Conservation (phyloP, 1,140 invertebrate genomes). For the Microvelia longipes region DNA sequence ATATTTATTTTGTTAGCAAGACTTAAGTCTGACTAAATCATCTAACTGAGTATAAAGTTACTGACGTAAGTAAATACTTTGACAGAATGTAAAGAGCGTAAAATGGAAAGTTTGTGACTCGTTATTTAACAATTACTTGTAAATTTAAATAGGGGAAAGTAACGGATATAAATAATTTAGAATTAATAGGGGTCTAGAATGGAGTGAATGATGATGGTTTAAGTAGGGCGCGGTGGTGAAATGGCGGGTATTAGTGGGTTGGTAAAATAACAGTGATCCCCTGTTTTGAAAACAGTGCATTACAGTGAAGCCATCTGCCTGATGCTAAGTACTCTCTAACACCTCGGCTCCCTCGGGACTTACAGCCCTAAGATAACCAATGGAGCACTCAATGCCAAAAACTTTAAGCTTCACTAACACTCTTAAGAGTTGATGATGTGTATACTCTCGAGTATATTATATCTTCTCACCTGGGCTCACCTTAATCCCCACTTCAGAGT, state of each 20-base stretch:
- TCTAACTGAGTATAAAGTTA: no score
- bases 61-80: no score
- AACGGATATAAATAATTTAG: background rate
- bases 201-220: background rate
- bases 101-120: background rate
- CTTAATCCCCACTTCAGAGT: background rate
- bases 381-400: background rate
- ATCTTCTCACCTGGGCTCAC: background rate
- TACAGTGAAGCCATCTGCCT: background rate
- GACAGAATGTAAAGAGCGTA: no score
- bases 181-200: background rate
- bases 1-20: no score
- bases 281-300: background rate
- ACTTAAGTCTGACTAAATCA: no score
- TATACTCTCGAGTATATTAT: background rate
- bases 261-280: background rate
- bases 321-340: background rate
- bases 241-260: background rate
- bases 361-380: background rate
- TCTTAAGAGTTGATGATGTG: background rate
- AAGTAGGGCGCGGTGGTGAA: background rate
- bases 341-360: background rate
- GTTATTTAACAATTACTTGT: background rate
- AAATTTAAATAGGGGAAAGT: background rate
- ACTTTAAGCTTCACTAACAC: background rate